A percentile compares a stretch with the other conserved stretches of the same genome.
These are phyloP conservation scores for Ormyrus rosae DNA, from an alignment of 2,888 invertebrate species.

Conservation along the genomic window DNA sequence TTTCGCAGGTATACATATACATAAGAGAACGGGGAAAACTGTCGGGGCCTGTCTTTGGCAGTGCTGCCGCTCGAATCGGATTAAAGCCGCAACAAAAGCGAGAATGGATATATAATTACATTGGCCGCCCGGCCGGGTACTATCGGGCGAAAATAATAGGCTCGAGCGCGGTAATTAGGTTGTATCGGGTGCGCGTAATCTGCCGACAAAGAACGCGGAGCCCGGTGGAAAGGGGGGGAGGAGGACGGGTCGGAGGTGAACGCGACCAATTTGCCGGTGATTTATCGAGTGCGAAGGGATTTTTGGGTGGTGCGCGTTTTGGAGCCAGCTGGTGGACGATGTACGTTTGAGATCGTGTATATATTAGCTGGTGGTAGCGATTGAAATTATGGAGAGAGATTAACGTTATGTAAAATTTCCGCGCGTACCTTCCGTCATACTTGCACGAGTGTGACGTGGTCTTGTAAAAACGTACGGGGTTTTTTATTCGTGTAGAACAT, in stretches of 20 bases:
- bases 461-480: too few relatives aligned
- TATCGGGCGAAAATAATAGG: conserved; percentile 72
- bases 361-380: too few relatives aligned
- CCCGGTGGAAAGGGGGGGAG: neutral
- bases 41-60: neutral
- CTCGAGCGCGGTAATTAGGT: conserved; percentile 70
- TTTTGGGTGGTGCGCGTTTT: too few relatives aligned
- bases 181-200: conserved; percentile 69
- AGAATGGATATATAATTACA: conserved; percentile 72
- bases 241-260: neutral
- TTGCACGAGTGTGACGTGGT: too few relatives aligned
- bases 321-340: too few relatives aligned
- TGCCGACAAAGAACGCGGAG: conserved; percentile 57
- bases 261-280: conserved; percentile 27
- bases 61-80: conserved; percentile 30
- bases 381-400: too few relatives aligned
- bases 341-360: too few relatives aligned
- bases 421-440: too few relatives aligned
- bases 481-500: too few relatives aligned
- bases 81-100: conserved; percentile 71
- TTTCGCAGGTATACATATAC: neutral
- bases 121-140: conserved; percentile 61
- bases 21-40: neutral
- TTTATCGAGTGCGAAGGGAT: conserved; percentile 7
- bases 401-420: too few relatives aligned